Conservation (phyloP, 2,888 invertebrate species). For the Noctua comes region DNA sequence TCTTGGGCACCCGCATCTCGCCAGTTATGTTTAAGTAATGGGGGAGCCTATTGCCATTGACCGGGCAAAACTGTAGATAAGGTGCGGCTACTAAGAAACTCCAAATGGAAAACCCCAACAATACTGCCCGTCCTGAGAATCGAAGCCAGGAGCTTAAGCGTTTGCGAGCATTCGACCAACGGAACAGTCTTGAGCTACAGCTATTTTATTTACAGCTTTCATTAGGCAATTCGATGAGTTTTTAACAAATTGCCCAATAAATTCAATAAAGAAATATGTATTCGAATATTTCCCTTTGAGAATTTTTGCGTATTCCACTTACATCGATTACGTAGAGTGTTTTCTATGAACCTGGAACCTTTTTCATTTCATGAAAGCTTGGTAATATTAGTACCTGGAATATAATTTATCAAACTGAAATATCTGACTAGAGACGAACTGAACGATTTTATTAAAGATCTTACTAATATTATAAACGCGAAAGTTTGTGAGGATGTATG, state of each 20-base stretch:
- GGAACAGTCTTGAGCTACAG: background rate
- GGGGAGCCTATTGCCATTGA: background rate
- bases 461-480: too few relatives aligned
- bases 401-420: conserved; percentile 3
- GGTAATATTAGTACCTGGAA: conserved; percentile 13
- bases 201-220: background rate
- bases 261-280: conserved; percentile 1
- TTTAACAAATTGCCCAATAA: background rate
- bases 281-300: background rate
- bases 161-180: background rate
- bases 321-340: background rate
- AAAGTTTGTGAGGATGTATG: too few relatives aligned
- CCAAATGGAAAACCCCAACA: background rate
- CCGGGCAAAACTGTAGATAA: background rate
- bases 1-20: background rate
- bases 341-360: background rate
- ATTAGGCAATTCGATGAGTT: background rate
- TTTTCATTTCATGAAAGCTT: conserved; percentile 25
- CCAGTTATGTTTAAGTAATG: background rate
- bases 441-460: background rate
- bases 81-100: background rate
- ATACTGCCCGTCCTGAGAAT: too few relatives aligned
- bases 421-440: background rate
- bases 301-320: conserved; percentile 9
- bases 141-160: background rate